These are phyloP conservation scores for Cisticola juncidis DNA, from an alignment of 2,113 vertebrate species.

Conservation along the genomic window DNA sequence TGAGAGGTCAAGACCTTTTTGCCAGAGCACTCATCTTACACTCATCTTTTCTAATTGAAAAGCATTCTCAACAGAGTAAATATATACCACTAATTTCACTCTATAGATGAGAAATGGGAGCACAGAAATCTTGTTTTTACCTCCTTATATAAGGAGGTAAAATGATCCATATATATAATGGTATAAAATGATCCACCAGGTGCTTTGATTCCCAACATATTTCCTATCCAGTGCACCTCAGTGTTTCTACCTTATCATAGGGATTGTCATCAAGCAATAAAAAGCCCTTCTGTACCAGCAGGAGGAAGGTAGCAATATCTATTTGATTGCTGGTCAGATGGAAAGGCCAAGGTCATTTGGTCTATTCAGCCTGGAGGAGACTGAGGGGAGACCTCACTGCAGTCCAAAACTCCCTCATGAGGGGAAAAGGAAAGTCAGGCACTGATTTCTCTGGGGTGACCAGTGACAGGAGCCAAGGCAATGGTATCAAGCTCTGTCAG, in stretches of 20 bases:
- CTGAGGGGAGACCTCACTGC: neutral
- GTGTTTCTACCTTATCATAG: neutral
- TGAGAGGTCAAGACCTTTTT: neutral
- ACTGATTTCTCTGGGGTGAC: neutral
- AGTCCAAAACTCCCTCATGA: rapidly evolving
- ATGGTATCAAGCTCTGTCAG: neutral
- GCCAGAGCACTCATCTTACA: neutral
- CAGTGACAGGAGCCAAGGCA: neutral
- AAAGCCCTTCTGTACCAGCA: neutral
- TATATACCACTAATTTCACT: neutral
- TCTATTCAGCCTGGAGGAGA: neutral
- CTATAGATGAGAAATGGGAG: neutral
- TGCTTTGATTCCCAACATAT: neutral
- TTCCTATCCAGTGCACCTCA: neutral
- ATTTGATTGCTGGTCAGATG: neutral
- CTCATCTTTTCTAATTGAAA: neutral
- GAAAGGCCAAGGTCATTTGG: neutral
- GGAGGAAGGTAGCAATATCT: neutral
- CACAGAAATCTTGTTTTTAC: neutral
- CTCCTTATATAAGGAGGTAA: no score
- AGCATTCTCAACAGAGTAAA: neutral
- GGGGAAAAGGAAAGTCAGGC: neutral
- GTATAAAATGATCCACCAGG: neutral
- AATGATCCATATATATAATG: no score
- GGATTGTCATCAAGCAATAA: neutral